Conservation (phyloP, 2,797 vertebrate genomes). For the Gymnoscopelus microlampas region DNA sequence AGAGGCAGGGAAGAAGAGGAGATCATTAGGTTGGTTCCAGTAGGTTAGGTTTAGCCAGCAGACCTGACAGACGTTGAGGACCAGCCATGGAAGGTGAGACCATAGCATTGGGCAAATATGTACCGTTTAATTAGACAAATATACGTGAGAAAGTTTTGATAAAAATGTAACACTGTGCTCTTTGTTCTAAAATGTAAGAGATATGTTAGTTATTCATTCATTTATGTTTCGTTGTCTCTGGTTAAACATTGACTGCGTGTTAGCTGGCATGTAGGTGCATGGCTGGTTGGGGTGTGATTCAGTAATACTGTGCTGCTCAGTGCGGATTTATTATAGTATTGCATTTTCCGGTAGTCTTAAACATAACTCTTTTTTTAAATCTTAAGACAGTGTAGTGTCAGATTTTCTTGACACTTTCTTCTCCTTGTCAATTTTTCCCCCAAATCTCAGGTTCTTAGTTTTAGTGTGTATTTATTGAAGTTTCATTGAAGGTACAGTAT, state of each 20-base stretch:
- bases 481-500: neutral
- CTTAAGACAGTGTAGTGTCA: too few relatives aligned
- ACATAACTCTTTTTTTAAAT: neutral
- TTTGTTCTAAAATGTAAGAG: neutral
- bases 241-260: slow-evolving; percentile 58
- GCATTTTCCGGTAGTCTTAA: neutral
- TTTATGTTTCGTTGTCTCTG: slow-evolving; percentile 24
- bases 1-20: slow-evolving; percentile 39
- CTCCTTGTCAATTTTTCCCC: too few relatives aligned
- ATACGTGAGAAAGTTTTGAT: neutral
- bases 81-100: slow-evolving; percentile 62
- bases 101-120: neutral
- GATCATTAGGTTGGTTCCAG: slow-evolving; percentile 11
- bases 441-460: neutral
- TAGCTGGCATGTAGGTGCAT: neutral
- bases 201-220: slow-evolving; percentile 26
- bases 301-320: neutral
- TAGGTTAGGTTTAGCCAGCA: slow-evolving; percentile 9
- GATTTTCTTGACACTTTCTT: too few relatives aligned
- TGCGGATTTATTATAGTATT: neutral
- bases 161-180: neutral
- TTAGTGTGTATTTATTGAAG: neutral
- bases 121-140: neutral
- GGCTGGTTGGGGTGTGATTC: slow-evolving; percentile 1
- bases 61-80: neutral